Conservation (phyloP, 2,888 invertebrate genomes). For the Girardia tigrina region DNA sequence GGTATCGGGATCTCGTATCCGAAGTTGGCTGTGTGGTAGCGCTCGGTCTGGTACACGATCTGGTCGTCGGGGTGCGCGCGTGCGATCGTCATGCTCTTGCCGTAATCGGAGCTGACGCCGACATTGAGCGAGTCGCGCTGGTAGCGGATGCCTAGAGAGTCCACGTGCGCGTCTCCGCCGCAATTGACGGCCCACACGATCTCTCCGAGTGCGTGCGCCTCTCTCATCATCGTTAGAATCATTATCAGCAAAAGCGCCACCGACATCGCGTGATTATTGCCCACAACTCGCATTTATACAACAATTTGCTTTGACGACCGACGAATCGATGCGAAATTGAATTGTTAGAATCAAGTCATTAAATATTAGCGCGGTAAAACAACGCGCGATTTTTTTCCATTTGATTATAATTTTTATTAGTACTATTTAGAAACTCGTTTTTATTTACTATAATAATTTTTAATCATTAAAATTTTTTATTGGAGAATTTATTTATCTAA, state of each 20-base stretch:
- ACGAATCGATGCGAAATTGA: constrained; percentile 9
- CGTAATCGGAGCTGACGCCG: constrained; percentile 65
- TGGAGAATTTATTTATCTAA: no score
- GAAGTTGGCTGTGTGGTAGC: constrained; percentile 82
- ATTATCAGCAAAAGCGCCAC: no score
- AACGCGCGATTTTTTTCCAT: no score
- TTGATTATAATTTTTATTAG: no score
- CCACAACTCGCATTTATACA: no score
- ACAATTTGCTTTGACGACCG: no score
- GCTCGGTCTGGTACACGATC: constrained; percentile 75
- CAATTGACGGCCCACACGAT: constrained; percentile 53
- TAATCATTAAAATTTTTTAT: no score
- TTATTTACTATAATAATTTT: no score
- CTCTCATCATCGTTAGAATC: no score
- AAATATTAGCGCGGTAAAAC: neutral
- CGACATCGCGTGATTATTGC: no score
- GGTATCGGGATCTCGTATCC: constrained; percentile 72
- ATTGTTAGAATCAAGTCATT: constrained; percentile 23
- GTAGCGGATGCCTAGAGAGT: constrained; percentile 72
- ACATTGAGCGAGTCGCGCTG: constrained; percentile 61
- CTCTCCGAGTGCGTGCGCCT: constrained; percentile 40
- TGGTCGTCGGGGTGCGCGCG: constrained; percentile 59
- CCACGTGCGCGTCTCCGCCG: constrained; percentile 76
- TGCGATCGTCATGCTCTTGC: constrained; percentile 72
- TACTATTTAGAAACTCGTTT: no score